Evolutionary conservation across 2,113 vertebrate genomes (phyloP).

Genomic region (Hippocampus zosterae): DNA sequence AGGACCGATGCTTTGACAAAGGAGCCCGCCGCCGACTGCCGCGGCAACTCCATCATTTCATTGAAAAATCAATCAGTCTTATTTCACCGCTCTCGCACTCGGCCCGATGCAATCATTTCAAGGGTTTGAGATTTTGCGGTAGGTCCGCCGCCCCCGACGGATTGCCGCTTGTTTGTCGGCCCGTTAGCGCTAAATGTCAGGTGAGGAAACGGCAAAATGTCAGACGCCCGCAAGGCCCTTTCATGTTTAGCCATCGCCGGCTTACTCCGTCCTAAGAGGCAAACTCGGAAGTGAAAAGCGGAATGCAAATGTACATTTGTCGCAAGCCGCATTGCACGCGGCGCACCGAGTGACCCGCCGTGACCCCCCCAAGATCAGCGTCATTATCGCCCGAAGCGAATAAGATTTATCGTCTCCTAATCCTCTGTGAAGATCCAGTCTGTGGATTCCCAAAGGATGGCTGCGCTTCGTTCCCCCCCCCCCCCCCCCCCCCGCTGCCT

Average conservation of each 20-base stretch:
- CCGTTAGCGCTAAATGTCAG: conserved; percentile 61
- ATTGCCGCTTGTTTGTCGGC: conserved; percentile 53
- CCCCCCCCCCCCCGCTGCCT: conserved; percentile 1
- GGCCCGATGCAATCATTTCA: not conserved
- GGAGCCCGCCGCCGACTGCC: not conserved
- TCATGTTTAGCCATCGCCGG: conserved; percentile 45
- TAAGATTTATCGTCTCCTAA: conserved; percentile 16
- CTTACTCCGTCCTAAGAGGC: conserved; percentile 33
- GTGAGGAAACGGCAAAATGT: conserved; percentile 51
- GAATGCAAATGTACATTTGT: not conserved
- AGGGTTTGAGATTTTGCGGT: not conserved
- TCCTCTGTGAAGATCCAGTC: conserved; percentile 24
- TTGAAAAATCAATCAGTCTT: not conserved
- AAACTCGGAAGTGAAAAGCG: conserved; percentile 15
- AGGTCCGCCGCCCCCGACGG: conserved; percentile 29
- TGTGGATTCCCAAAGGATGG: conserved; percentile 14
- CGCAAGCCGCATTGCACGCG: not conserved
- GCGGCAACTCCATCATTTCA: not conserved
- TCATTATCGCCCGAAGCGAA: not conserved
- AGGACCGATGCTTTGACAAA: not conserved
- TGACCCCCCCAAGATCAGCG: not conserved
- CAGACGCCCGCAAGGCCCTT: conserved; percentile 39
- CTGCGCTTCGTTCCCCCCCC: not conserved
- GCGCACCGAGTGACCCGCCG: not conserved
- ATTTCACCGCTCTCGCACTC: not conserved